Percentiles rank a stretch among this genome's conserved stretches.
phyloP scores from a whole-genome alignment of 2,888 invertebrate species.

The Linyphia triangularis region DNA sequence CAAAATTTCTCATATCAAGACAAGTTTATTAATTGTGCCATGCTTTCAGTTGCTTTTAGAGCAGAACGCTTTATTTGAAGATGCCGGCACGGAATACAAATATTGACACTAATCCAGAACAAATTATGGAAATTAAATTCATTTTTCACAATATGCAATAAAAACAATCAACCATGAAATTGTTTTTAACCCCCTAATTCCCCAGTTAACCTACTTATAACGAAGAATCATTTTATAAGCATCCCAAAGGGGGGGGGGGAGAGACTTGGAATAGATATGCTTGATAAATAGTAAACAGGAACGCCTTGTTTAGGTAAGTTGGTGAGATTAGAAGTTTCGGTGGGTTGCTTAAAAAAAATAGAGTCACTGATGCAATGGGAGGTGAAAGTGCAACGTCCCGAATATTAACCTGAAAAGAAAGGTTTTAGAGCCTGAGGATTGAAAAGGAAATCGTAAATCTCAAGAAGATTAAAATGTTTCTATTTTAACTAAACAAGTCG shows the following conservation, averaged over 20 bases:
- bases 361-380: background rate
- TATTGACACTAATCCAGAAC: background rate
- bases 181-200: slow-evolving; percentile 3
- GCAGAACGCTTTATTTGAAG: slow-evolving; percentile 8
- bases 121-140: slow-evolving; percentile 7
- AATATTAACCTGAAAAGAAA: background rate
- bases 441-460: slow-evolving; percentile 39
- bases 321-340: background rate
- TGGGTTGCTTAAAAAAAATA: background rate
- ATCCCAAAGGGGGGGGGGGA: background rate
- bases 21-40: background rate
- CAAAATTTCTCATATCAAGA: background rate
- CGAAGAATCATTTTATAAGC: background rate
- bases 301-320: background rate
- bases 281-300: background rate
- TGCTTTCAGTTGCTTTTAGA: background rate
- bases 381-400: slow-evolving; percentile 43
- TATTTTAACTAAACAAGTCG: background rate
- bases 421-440: background rate
- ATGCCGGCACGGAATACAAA: background rate
- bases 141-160: background rate
- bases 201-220: slow-evolving; percentile 8
- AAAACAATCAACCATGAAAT: slow-evolving; percentile 5
- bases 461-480: background rate
- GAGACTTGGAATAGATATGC: background rate